phyloP scores from a whole-genome alignment of 35 echinoderm and acorn worm species.

The Hemicentrotus pulcherrimus region DNA sequence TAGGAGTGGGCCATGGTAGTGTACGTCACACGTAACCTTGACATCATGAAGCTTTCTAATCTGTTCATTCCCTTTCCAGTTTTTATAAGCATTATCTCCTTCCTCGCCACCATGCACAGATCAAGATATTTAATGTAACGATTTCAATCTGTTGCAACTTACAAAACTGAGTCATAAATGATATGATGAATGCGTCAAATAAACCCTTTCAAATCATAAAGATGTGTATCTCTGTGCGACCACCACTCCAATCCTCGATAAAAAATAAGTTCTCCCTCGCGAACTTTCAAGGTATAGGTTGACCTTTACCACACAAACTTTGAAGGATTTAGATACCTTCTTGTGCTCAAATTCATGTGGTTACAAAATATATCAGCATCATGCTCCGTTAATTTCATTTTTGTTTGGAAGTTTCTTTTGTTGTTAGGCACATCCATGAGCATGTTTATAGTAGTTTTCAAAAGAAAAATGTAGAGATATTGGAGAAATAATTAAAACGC shows the following conservation, averaged over 20 bases:
- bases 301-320: too few species aligned
- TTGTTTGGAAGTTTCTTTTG: too few species aligned
- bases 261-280: too few species aligned
- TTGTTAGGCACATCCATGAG: too few species aligned
- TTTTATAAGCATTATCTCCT: neutral
- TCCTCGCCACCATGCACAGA: neutral
- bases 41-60: neutral
- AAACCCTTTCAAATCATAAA: neutral
- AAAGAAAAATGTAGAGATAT: too few species aligned
- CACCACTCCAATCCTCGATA: neutral
- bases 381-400: neutral
- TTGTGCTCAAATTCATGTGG: neutral
- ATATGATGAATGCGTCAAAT: neutral
- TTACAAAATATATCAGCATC: neutral
- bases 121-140: neutral
- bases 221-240: neutral
- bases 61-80: neutral
- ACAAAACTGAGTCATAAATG: neutral
- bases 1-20: neutral
- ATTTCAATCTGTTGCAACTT: neutral
- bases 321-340: too few species aligned
- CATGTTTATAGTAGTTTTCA: too few species aligned
- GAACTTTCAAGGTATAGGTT: neutral
- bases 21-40: neutral
- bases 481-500: too few species aligned